Evolutionary conservation across 2,888 invertebrate species (phyloP).

Genomic region (Eubasilissa splendida): DNA sequence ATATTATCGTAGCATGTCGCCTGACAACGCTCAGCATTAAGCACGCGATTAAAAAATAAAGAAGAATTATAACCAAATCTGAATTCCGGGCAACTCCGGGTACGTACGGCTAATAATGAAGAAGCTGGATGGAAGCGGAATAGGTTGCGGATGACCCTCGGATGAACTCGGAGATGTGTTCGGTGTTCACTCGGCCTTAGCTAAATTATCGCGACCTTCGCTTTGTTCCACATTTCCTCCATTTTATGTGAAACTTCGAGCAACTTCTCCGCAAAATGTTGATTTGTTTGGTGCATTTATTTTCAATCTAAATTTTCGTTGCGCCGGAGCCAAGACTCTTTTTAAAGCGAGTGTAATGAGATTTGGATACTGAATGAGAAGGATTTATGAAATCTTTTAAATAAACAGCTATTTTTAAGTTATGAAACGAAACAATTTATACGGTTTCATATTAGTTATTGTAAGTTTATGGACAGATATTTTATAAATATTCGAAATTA

Average conservation of each 20-base stretch:
- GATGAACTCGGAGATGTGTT: neutral
- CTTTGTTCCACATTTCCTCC: conserved; percentile 38
- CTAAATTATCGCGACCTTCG: conserved; percentile 25
- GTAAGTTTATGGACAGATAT: no score
- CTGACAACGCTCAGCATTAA: no score
- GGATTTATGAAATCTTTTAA: neutral
- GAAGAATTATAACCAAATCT: no score
- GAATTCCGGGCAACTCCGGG: no score
- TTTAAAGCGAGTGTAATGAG: neutral
- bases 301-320: neutral
- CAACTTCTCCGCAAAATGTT: conserved; percentile 14
- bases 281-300: conserved; percentile 24
- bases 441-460: no score
- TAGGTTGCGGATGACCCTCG: no score
- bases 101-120: no score
- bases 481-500: no score
- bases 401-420: neutral
- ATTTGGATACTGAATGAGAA: neutral
- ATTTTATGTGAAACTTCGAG: conserved; percentile 14
- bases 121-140: no score
- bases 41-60: no score
- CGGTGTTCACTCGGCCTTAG: conserved; percentile 22
- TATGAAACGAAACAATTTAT: no score
- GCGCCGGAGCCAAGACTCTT: conserved; percentile 9
- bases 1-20: no score